phyloP scores from a whole-genome alignment of 2,888 invertebrate genomes.

The Drosophila kanekoi region DNA sequence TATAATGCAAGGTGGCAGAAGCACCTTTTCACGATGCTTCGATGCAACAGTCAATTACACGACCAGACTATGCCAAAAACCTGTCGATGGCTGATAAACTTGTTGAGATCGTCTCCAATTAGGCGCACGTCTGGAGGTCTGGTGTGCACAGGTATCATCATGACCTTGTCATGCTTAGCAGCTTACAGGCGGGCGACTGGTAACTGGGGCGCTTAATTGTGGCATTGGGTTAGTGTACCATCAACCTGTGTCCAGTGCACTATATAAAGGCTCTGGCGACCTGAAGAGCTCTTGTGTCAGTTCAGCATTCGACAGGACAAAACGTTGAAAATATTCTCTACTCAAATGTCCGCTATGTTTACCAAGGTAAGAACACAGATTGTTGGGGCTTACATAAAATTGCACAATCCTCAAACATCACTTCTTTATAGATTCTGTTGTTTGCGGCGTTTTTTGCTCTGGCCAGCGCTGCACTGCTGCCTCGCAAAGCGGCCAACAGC shows the following conservation, averaged over 20 bases:
- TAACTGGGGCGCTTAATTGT: conserved; percentile 44
- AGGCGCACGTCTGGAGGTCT: conserved; percentile 61
- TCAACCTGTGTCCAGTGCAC: conserved; percentile 22
- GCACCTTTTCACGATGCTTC: conserved; percentile 5
- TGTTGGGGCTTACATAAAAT: no score
- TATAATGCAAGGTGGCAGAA: conserved; percentile 23
- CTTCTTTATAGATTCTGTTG: conserved; percentile 37
- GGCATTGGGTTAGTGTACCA: conserved; percentile 71
- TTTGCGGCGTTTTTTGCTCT: conserved; percentile 65
- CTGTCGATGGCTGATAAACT: conserved; percentile 75
- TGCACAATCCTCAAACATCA: neutral
- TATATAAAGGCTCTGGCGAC: conserved; percentile 58
- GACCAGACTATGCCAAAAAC: conserved; percentile 47
- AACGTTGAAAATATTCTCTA: conserved; percentile 16
- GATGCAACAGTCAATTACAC: conserved; percentile 28
- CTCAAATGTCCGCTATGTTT: conserved; percentile 61
- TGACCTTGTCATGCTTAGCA: conserved; percentile 65
- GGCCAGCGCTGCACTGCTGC: conserved; percentile 71
- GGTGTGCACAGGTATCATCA: conserved; percentile 7
- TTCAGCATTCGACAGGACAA: conserved; percentile 40
- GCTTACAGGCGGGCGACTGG: conserved; percentile 49
- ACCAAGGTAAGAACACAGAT: conserved; percentile 66
- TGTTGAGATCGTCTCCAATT: conserved; percentile 59
- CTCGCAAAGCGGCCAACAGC: conserved; percentile 50
- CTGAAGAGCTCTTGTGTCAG: conserved; percentile 41